A percentile compares a stretch with the other conserved stretches of the same genome.
These are phyloP conservation scores for Seira ritae DNA, from an alignment of 2,888 invertebrate species.

Conservation along the genomic window DNA sequence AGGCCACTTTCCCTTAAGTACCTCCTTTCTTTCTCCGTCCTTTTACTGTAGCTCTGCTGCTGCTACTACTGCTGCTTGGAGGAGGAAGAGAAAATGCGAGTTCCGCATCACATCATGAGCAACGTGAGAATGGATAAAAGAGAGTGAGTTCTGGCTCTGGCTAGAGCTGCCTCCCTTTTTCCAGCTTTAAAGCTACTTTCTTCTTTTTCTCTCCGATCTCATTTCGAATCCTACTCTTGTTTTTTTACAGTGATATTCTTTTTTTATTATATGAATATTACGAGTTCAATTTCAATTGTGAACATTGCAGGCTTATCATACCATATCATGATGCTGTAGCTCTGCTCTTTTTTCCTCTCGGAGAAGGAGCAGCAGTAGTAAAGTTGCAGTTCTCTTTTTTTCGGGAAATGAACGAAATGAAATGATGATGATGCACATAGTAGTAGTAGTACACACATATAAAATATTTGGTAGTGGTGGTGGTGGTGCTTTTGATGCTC, in stretches of 20 bases:
- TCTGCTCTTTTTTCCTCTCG: not conserved
- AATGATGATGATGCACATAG: constrained; percentile 8
- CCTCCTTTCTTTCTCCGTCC: not conserved
- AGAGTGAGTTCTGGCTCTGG: not conserved
- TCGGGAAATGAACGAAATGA: constrained; percentile 30
- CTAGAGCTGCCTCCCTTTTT: not conserved
- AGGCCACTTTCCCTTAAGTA: constrained; percentile 7
- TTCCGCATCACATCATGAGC: constrained; percentile 9
- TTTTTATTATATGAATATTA: constrained; percentile 53
- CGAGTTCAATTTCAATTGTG: constrained; percentile 58
- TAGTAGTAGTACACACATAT: constrained; percentile 14
- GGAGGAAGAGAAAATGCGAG: not conserved
- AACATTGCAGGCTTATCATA: constrained; percentile 24
- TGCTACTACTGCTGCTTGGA: not conserved
- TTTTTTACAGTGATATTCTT: constrained; percentile 52
- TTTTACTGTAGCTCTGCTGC: not conserved
- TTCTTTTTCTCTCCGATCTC: constrained; percentile 46
- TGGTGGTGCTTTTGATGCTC: not conserved
- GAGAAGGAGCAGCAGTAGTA: not conserved
- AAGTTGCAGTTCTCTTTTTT: constrained; percentile 34
- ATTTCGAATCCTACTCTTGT: constrained; percentile 59
- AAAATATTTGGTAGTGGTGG: not conserved
- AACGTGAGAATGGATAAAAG: constrained; percentile 8
- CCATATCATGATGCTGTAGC: too few species aligned
- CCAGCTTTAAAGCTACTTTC: not conserved